These are phyloP conservation scores for Tipula lateralis DNA, from an alignment of 2,888 invertebrate genomes.

Conservation along the genomic window DNA sequence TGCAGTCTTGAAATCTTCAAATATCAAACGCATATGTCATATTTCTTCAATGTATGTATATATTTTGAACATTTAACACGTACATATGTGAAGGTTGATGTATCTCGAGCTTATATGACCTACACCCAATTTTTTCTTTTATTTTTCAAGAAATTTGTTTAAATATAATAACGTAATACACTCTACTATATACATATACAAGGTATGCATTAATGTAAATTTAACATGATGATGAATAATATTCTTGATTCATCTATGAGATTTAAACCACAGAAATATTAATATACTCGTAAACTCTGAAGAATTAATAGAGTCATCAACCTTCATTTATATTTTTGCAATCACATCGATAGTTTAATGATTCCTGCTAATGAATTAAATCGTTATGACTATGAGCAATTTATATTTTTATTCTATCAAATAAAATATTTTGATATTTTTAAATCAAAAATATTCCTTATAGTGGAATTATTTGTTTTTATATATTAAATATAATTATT, in stretches of 20 bases:
- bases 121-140: constrained; percentile 2
- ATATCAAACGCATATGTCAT: not conserved
- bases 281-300: not conserved
- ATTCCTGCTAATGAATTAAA: not conserved
- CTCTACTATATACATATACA: not conserved
- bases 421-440: no score
- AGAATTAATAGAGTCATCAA: constrained; percentile 6
- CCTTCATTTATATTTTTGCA: not conserved
- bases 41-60: not conserved
- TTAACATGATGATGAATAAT: not conserved
- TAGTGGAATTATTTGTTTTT: no score
- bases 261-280: not conserved
- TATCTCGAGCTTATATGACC: not conserved
- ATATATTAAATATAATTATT: no score
- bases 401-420: no score
- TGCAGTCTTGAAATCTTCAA: not conserved
- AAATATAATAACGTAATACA: not conserved
- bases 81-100: not conserved
- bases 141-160: not conserved
- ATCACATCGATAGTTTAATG: not conserved
- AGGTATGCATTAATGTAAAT: not conserved
- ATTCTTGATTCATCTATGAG: not conserved
- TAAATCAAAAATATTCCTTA: no score
- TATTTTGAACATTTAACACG: not conserved
- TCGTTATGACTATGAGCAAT: no score